phyloP scores from a whole-genome alignment of 2,888 invertebrate genomes.

The Iselma pallidipennis region DNA sequence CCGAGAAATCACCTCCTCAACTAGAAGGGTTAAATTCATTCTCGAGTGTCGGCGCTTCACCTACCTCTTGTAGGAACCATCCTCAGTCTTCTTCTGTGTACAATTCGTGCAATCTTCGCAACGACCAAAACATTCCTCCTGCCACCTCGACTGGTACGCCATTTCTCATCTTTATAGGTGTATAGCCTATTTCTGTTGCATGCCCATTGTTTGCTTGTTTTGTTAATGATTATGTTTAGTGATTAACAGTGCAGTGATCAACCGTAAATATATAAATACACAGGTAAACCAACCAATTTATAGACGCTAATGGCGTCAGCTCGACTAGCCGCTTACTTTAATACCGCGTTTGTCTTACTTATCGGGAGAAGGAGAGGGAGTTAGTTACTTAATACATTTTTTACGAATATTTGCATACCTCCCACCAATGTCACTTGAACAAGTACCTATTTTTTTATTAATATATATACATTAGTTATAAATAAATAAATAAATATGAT shows the following conservation, averaged over 20 bases:
- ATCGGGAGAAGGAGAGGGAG: conserved; percentile 16
- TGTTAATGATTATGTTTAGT: not conserved
- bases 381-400: not conserved
- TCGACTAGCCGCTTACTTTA: conserved; percentile 37
- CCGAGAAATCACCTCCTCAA: not conserved
- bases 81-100: conserved; percentile 40
- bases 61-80: conserved; percentile 47
- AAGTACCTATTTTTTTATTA: not conserved
- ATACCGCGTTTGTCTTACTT: conserved; percentile 24
- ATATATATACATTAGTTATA: not conserved
- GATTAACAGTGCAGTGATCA: conserved; percentile 21
- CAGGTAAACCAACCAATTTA: conserved; percentile 28
- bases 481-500: not conserved
- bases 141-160: conserved; percentile 49
- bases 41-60: conserved; percentile 10
- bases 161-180: not conserved
- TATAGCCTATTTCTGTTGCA: not conserved
- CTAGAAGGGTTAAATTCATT: not conserved
- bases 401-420: not conserved
- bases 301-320: conserved; percentile 25
- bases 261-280: conserved; percentile 28
- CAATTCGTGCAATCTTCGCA: conserved; percentile 49
- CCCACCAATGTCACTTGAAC: not conserved
- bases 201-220: not conserved
- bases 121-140: conserved; percentile 49